Evolutionary conservation across 37 sponge, comb jelly and placozoan genomes (phyloP), one percentile per base, ranked within the genome.

Genomic region (Cliona cf. orientalis): DNA sequence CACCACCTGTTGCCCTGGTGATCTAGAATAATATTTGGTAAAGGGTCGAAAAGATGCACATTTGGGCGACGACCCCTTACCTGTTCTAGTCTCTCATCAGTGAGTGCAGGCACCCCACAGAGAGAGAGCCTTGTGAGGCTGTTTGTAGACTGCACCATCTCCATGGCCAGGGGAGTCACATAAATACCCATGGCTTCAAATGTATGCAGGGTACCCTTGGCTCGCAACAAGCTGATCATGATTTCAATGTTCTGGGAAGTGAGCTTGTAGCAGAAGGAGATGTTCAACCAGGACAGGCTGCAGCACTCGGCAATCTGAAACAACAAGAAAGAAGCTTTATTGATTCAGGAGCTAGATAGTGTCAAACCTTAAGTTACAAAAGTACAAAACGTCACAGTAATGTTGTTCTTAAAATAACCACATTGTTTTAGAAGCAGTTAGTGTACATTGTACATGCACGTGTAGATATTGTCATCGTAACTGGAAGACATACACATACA

Each of bases 231-330:
- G 39, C 79, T 73, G 6, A 79, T 32, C 17, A 89, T 72, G 7
- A 72, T 45, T 14, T 84, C 90, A 31, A 83, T 23, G 2, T 55
- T 6, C 36, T 58, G 80, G 3, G 69, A 21, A 3, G 53, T 39
- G 59, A 92, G 67, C 25, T 84, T 80, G 66, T 81, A 84, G 64
- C 93, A 92, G 46, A 88, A 79, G 9, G 93, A 92, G 2, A 92
- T 42, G 45, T 76, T 46, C 12, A 92, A 76, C 1, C 36, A 41
- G 46, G 71, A 29, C 5, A 92, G 23, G 36, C 42, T 67, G 38
- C 89, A 87, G 3, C 42, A 49, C 64, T 72, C 81, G 37, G 93
- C 93, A 76, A 92, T 84, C 93, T 92, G 42, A 11, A 38, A 0
- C 25, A 22, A 40, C 9, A 71, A 21, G 34, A 37, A 26, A 38